Evolutionary conservation across 2,797 vertebrate genomes (phyloP).

Genomic region (Mergus octosetaceus): DNA sequence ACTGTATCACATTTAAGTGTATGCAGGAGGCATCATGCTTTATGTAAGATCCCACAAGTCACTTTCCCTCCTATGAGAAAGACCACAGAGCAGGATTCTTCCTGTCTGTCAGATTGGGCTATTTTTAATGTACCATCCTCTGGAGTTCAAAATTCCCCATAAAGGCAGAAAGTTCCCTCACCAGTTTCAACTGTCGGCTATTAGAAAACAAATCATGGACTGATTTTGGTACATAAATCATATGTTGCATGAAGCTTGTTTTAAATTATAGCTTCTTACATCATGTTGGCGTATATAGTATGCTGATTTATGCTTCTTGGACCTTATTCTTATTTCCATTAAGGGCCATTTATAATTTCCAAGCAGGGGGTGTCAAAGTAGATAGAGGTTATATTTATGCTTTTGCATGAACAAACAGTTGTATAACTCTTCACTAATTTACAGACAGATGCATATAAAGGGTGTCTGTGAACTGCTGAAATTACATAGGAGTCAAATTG

Average conservation of each 20-base stretch:
- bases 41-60: not conserved
- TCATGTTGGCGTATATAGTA: not conserved
- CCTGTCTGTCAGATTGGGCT: not conserved
- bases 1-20: not conserved
- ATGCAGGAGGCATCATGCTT: not conserved
- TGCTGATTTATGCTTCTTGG: not conserved
- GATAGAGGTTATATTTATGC: not conserved
- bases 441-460: not conserved
- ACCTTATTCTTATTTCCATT: not conserved
- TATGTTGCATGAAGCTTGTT: not conserved
- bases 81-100: not conserved
- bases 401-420: not conserved
- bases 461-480: not conserved
- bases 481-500: not conserved
- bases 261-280: slow-evolving; percentile 21
- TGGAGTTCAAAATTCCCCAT: not conserved
- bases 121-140: not conserved
- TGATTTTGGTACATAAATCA: not conserved
- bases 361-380: not conserved
- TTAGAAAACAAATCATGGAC: not conserved
- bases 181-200: not conserved
- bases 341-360: not conserved
- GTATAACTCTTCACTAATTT: not conserved
- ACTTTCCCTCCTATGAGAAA: not conserved
- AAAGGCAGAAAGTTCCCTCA: not conserved